Evolutionary conservation across 2,888 invertebrate genomes (phyloP).

Genomic region (Drosophila ezoana): DNA sequence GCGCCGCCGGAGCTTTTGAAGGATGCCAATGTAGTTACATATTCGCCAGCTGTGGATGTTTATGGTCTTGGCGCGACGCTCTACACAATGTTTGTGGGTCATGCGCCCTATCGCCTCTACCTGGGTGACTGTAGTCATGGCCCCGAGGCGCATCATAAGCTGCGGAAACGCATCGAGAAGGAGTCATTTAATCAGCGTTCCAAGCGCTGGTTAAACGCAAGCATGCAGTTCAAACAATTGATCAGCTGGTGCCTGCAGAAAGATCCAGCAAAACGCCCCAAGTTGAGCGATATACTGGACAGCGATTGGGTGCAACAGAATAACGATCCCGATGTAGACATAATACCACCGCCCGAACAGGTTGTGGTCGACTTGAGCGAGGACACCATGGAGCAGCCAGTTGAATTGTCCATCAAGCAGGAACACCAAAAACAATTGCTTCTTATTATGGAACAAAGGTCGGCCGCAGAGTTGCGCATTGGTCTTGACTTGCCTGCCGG

Average conservation of each 20-base stretch:
- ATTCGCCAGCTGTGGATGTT: conserved; percentile 96
- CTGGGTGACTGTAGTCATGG: conserved; percentile 54
- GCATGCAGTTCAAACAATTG: conserved; percentile 65
- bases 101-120: conserved; percentile 90
- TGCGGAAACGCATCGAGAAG: conserved; percentile 75
- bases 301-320: conserved; percentile 84
- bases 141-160: conserved; percentile 44
- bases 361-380: conserved; percentile 62
- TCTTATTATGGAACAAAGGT: neutral
- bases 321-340: conserved; percentile 44
- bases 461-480: neutral
- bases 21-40: conserved; percentile 85
- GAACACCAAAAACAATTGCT: conserved; percentile 1
- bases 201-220: conserved; percentile 73
- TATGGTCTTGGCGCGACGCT: conserved; percentile 98
- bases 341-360: conserved; percentile 35
- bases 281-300: conserved; percentile 81
- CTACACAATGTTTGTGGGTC: conserved; percentile 90
- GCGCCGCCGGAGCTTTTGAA: conserved; percentile 96
- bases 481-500: neutral
- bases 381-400: conserved; percentile 37
- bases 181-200: conserved; percentile 74
- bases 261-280: conserved; percentile 73
- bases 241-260: conserved; percentile 74
- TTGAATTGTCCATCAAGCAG: conserved; percentile 7